Evolutionary conservation across 1,140 invertebrate species (phyloP), one percentile per base, ranked within the genome.

Genomic region (Palaemon carinicauda): DNA sequence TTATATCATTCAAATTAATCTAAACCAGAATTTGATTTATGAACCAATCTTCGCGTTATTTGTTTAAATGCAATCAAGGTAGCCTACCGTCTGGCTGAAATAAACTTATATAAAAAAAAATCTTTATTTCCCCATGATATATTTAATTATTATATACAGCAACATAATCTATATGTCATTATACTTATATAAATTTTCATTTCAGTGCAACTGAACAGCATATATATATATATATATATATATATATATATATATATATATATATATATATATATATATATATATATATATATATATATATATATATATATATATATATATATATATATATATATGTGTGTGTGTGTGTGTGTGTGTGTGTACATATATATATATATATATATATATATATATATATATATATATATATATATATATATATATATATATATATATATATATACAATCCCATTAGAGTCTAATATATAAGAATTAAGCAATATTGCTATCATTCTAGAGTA

Each of bases 371-470:
- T 77, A 77, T 77, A 77, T 77, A 77, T 77, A 77, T 51, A 77
- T 77, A 77, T 77, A 77, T 77, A 77, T 78, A 78, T 78, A 78
- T 78, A 78, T 78, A 78, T 78, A 52, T 78, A 78, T 78, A 50
- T 78, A 78, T 78, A 78, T 78, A 78, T 78, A 78, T 78, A 78
- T 78, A 50, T 78, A 78, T 78, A 78, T 78, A 60, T 10, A 0
- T 60, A 60, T 60, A 60, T 60, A 60, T 60, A 60, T 60, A 19
- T 60, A 60, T 60, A 60, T 60, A 60, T 60, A 60, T 60, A 60
- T 60, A 60, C 21, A 60, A 60, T n/a, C 14, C 3, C 21, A 3
- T n/a, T n/a, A n/a, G n/a, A n/a, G n/a, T n/a, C 4, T 21, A 21
- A 60, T 7, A 60, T 60, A 10, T 7, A 60, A 14, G 17, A 7